Percentiles rank a stretch among this genome's conserved stretches.
Conservation (phyloP, 1,140 invertebrate genomes). For the Holcopasites calliopsidis region DNA sequence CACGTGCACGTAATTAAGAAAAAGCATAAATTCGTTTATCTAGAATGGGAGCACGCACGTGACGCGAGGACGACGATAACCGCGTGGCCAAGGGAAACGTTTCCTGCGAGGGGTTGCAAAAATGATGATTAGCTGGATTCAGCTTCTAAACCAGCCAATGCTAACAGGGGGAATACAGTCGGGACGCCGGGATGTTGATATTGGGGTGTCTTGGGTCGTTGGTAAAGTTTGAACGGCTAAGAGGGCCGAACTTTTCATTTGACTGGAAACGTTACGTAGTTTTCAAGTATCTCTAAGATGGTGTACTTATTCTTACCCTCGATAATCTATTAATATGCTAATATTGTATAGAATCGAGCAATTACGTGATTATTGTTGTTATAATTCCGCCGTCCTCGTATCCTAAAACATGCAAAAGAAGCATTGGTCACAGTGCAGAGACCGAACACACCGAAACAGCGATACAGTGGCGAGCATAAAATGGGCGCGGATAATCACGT, state of each 20-base stretch:
- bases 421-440: too few relatives aligned
- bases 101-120: neutral
- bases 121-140: neutral
- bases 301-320: too few relatives aligned
- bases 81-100: neutral
- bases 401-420: too few relatives aligned
- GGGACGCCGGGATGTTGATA: neutral
- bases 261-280: slow-evolving; percentile 43
- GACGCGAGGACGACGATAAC: slow-evolving; percentile 17
- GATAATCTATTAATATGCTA: too few relatives aligned
- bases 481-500: slow-evolving; percentile 19
- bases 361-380: too few relatives aligned
- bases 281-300: slow-evolving; percentile 41
- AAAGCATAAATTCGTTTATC: slow-evolving; percentile 25
- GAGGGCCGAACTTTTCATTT: slow-evolving; percentile 39
- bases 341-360: too few relatives aligned
- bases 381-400: too few relatives aligned
- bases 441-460: too few relatives aligned
- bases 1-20: slow-evolving; percentile 29
- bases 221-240: slow-evolving; percentile 32
- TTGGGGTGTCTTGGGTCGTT: neutral
- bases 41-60: neutral
- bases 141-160: too few relatives aligned
- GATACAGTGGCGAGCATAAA: neutral
- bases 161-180: too few relatives aligned